Percentiles rank a stretch among this genome's conserved stretches.
Conservation (phyloP, 2,113 vertebrate species). For the Corvus moneduloides region DNA sequence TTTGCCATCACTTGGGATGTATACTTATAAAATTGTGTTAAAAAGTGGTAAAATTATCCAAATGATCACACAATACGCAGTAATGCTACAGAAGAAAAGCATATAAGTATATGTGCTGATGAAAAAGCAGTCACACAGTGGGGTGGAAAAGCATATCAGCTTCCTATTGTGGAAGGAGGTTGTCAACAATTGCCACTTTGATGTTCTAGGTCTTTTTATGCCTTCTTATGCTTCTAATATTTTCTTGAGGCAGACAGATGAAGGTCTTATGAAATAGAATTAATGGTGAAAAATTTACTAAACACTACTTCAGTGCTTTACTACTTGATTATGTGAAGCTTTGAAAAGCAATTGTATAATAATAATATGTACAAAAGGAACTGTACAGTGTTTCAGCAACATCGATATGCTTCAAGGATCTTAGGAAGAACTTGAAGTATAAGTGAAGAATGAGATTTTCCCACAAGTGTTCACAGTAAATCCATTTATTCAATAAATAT, state of each 20-base stretch:
- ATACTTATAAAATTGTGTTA: not conserved
- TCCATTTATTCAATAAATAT: not conserved
- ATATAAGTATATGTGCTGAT: not conserved
- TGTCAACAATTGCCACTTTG: slow-evolving; percentile 45
- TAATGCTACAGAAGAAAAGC: not conserved
- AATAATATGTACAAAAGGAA: slow-evolving; percentile 19
- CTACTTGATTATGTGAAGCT: slow-evolving; percentile 23
- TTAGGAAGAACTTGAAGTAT: not conserved
- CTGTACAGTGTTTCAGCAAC: not conserved
- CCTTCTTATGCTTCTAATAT: slow-evolving; percentile 2
- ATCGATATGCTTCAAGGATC: slow-evolving; percentile 20
- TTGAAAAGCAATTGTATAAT: slow-evolving; percentile 28
- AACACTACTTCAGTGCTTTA: slow-evolving; percentile 7
- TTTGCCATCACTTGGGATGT: not conserved
- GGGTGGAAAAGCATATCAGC: slow-evolving; percentile 6
- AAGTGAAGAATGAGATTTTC: slow-evolving; percentile 21
- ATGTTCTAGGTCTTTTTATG: slow-evolving; percentile 16
- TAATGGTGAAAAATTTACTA: slow-evolving; percentile 40
- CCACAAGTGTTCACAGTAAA: slow-evolving; percentile 15
- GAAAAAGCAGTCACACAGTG: not conserved
- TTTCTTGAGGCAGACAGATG: slow-evolving; percentile 8
- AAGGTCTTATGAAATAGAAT: slow-evolving; percentile 1
- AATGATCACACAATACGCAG: not conserved
- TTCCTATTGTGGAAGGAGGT: not conserved
- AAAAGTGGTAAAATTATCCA: not conserved